Percentiles rank a stretch among this genome's conserved stretches.
Conservation (phyloP, 1,140 invertebrate species). For the Drosophila bifasciata region DNA sequence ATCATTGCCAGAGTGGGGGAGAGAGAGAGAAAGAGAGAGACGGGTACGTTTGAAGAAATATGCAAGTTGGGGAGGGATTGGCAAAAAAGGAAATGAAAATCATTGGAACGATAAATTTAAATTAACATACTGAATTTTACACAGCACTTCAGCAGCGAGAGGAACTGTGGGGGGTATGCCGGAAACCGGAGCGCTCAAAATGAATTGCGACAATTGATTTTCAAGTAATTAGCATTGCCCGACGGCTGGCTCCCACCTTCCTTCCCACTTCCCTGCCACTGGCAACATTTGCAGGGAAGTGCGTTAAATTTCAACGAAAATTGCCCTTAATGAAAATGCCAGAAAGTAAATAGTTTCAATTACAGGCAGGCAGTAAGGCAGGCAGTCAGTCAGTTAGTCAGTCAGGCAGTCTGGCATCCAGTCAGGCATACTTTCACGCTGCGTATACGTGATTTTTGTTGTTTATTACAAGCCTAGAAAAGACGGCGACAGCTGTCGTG, state of each 20-base stretch:
- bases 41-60: conserved; percentile 47
- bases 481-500: conserved; percentile 33
- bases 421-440: conserved; percentile 17
- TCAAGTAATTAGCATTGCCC: conserved; percentile 69
- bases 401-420: no score
- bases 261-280: conserved; percentile 28
- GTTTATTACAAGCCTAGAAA: conserved; percentile 32
- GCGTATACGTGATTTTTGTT: conserved; percentile 69
- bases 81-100: conserved; percentile 64
- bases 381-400: no score
- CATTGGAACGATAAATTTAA: conserved; percentile 78
- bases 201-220: conserved; percentile 81
- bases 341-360: conserved; percentile 79
- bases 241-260: conserved; percentile 11
- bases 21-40: background rate
- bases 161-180: background rate
- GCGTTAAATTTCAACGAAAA: conserved; percentile 76
- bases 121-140: conserved; percentile 79
- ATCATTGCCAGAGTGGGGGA: conserved; percentile 39
- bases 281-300: conserved; percentile 72
- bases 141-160: conserved; percentile 15
- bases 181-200: conserved; percentile 42
- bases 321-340: conserved; percentile 73
- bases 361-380: conserved; percentile 29
- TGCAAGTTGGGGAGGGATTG: conserved; percentile 56